Evolutionary conservation across 2,113 vertebrate genomes (phyloP).

Genomic region (Picathartes gymnocephalus): DNA sequence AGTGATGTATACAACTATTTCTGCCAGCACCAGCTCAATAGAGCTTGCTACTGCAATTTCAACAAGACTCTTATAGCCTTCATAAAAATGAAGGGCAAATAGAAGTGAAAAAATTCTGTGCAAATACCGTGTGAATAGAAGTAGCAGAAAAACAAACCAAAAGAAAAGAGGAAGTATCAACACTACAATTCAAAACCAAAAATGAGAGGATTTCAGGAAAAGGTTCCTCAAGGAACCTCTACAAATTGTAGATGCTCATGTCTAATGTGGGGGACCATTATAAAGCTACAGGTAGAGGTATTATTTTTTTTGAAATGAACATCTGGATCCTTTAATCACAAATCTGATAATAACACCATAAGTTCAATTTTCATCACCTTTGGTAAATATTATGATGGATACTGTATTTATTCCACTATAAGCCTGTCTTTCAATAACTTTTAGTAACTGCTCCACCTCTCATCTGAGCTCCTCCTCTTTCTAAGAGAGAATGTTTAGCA

Average conservation of each 20-base stretch:
- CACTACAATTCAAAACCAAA: background rate
- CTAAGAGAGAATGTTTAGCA: background rate
- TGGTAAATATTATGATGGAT: background rate
- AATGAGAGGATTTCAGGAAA: background rate
- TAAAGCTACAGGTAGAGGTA: background rate
- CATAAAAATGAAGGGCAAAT: background rate
- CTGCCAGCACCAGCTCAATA: background rate
- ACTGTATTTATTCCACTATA: background rate
- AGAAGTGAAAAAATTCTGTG: background rate
- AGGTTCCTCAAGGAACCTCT: background rate
- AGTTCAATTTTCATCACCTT: background rate
- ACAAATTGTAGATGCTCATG: background rate
- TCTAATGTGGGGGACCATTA: background rate
- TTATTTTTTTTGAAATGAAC: background rate
- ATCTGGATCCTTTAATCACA: background rate
- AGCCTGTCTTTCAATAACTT: background rate
- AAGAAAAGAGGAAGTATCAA: background rate
- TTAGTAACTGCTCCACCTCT: background rate
- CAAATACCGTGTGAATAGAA: background rate
- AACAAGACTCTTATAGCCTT: background rate
- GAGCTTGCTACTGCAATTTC: background rate
- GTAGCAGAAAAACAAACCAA: background rate
- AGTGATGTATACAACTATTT: slow-evolving; percentile 5
- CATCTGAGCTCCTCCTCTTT: background rate
- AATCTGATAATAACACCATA: background rate